Evolutionary conservation across 1,140 invertebrate species (phyloP).

Genomic region (Manduca sexta): DNA sequence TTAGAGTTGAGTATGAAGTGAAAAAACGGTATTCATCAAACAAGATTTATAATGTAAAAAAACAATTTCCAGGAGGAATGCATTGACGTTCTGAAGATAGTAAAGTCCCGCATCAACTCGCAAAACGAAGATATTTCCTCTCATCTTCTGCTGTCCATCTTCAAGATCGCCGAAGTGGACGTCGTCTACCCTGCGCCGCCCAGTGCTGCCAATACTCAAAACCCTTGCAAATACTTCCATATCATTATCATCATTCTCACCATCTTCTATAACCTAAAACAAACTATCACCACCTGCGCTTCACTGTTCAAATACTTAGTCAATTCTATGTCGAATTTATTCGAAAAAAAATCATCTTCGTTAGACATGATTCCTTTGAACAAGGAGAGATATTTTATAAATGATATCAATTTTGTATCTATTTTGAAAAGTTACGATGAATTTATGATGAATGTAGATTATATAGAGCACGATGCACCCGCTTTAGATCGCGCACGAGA

Average conservation of each 20-base stretch:
- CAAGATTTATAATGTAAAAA: too few relatives aligned
- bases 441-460: conserved; percentile 53
- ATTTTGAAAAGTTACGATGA: conserved; percentile 60
- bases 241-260: conserved; percentile 44
- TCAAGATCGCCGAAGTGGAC: conserved; percentile 93
- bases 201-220: conserved; percentile 39
- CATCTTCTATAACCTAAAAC: conserved; percentile 37
- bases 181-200: conserved; percentile 75
- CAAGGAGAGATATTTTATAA: conserved; percentile 52
- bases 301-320: conserved; percentile 33
- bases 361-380: conserved; percentile 45
- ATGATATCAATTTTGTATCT: conserved; percentile 52
- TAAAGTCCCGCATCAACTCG: conserved; percentile 88
- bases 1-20: too few relatives aligned
- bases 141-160: conserved; percentile 88
- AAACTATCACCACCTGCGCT: conserved; percentile 17
- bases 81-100: conserved; percentile 83
- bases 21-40: too few relatives aligned
- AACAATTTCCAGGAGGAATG: conserved; percentile 83
- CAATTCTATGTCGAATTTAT: conserved; percentile 63
- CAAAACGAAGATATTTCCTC: conserved; percentile 88
- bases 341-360: conserved; percentile 21
- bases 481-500: conserved; percentile 60
- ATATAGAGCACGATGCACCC: conserved; percentile 54
- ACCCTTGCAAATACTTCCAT: conserved; percentile 36